Evolutionary conservation across 2,797 vertebrate species (phyloP).

Genomic region (Arctocebus calabarensis): DNA sequence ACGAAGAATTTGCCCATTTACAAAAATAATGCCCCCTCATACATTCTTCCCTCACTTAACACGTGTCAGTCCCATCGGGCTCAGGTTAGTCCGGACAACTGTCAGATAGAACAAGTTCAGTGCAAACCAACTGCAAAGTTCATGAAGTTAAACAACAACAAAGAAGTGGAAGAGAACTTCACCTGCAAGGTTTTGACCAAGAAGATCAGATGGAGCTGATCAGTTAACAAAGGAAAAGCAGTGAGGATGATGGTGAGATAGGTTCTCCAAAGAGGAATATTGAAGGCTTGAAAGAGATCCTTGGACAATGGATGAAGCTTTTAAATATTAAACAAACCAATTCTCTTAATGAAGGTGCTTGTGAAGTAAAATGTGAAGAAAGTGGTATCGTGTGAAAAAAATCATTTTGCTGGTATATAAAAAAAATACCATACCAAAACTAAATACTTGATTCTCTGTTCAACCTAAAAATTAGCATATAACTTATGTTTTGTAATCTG

Average conservation of each 20-base stretch:
- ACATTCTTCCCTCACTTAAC: conserved; percentile 14
- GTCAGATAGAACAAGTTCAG: conserved; percentile 24
- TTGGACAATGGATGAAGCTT: not conserved
- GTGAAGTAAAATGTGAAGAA: not conserved
- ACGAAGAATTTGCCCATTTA: conserved; percentile 54
- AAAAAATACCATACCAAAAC: conserved; percentile 14
- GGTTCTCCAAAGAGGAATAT: not conserved
- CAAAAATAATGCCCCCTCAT: conserved; percentile 44
- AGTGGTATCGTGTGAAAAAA: not conserved
- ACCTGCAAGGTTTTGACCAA: not conserved
- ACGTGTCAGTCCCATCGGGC: not conserved
- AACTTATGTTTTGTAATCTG: conserved; percentile 39
- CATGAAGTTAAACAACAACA: not conserved
- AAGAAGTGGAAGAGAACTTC: not conserved
- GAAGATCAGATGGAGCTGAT: not conserved
- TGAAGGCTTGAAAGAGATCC: not conserved
- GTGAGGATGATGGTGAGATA: not conserved
- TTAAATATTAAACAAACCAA: conserved; percentile 27
- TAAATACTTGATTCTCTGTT: conserved; percentile 25
- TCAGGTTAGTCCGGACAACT: not conserved
- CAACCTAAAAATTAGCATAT: conserved; percentile 42
- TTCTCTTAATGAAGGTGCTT: not conserved
- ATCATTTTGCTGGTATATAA: not conserved
- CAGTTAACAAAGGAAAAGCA: conserved; percentile 7
- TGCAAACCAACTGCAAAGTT: not conserved